A percentile compares a stretch with the other conserved stretches of the same genome.
Conservation (phyloP, 1,140 invertebrate genomes). For the Drosophila bocki region DNA sequence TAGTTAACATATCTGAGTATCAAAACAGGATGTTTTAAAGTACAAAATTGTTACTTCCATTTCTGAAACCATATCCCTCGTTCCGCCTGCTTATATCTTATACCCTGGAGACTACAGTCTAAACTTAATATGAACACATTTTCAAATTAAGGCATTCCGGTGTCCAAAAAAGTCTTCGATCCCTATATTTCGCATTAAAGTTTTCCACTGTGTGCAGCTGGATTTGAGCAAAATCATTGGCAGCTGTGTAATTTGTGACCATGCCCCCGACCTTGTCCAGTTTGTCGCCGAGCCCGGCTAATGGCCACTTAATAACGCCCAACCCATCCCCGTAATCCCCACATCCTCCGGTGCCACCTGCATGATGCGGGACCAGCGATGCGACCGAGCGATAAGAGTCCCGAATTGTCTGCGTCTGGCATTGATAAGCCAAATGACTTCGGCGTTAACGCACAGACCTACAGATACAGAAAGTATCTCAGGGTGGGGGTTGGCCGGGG, state of each 20-base stretch:
- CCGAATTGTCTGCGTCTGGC: conserved; percentile 79
- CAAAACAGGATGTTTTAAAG: too few species aligned
- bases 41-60: too few species aligned
- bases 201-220: conserved; percentile 7
- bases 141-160: not conserved
- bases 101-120: too few species aligned
- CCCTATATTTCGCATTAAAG: not conserved
- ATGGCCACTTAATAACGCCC: conserved; percentile 78
- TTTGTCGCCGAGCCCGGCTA: conserved; percentile 61
- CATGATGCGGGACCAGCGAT: conserved; percentile 59
- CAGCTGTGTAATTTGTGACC: conserved; percentile 61
- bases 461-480: conserved; percentile 46
- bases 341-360: conserved; percentile 45
- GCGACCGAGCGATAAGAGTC: conserved; percentile 66
- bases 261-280: conserved; percentile 36
- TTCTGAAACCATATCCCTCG: not conserved
- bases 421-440: conserved; percentile 83
- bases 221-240: conserved; percentile 36
- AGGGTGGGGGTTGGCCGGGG: not conserved
- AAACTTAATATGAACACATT: not conserved
- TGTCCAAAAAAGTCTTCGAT: not conserved
- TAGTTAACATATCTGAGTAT: too few species aligned
- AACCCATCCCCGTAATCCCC: conserved; percentile 20
- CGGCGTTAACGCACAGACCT: conserved; percentile 71
- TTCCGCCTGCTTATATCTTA: not conserved